Evolutionary conservation across 2,113 vertebrate species (phyloP).

Genomic region (Python bivittatus): DNA sequence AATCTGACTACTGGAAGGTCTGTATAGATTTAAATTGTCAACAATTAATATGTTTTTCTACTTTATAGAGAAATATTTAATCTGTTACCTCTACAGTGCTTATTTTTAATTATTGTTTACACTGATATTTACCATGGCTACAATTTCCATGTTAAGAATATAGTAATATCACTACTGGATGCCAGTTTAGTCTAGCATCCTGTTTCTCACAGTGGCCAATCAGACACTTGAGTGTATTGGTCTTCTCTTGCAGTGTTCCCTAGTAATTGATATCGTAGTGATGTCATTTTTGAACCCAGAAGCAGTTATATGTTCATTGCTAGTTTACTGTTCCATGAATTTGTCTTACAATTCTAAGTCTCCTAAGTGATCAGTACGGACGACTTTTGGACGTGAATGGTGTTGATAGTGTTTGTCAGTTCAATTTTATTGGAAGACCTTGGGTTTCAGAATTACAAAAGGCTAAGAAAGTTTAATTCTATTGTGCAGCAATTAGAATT

Average conservation of each 20-base stretch:
- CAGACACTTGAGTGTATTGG: not conserved
- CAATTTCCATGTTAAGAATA: not conserved
- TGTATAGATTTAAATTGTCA: slow-evolving; percentile 61
- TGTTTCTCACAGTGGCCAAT: not conserved
- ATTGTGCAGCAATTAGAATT: too few relatives aligned
- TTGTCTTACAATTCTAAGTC: not conserved
- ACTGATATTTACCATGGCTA: not conserved
- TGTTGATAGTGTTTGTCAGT: not conserved
- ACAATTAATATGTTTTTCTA: not conserved
- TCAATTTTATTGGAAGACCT: not conserved
- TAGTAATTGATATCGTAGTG: not conserved
- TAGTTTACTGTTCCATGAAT: not conserved
- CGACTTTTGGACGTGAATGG: not conserved
- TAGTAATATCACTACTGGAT: not conserved
- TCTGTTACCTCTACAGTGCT: not conserved
- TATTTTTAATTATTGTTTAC: not conserved
- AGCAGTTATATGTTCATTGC: not conserved
- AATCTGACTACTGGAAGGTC: slow-evolving; percentile 99
- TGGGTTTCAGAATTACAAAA: too few relatives aligned
- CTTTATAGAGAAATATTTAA: slow-evolving; percentile 4
- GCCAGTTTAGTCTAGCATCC: not conserved
- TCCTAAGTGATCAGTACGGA: not conserved
- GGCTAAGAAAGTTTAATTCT: too few relatives aligned
- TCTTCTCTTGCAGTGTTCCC: not conserved
- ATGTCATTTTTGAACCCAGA: not conserved